phyloP scores from a whole-genome alignment of 92 coral and sea anemone genomes.

The Isaurus tuberculatus region DNA sequence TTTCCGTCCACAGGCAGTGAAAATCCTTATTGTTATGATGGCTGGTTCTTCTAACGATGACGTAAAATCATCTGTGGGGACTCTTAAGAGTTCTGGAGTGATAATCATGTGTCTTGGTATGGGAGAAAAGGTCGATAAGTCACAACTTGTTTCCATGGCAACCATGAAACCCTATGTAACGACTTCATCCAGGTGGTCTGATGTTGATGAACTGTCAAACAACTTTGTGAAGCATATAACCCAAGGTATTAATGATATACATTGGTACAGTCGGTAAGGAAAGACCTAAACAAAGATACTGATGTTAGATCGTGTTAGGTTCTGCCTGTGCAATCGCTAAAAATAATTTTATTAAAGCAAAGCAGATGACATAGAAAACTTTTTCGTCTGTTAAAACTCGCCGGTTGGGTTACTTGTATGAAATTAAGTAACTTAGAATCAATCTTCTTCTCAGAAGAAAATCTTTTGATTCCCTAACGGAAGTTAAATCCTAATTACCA shows the following conservation, averaged over 20 bases:
- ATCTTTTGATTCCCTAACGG: too few species aligned
- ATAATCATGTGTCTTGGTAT: slow-evolving; percentile 59
- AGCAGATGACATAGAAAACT: too few species aligned
- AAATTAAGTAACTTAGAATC: too few species aligned
- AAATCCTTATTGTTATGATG: slow-evolving; percentile 60
- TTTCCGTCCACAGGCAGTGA: slow-evolving; percentile 52
- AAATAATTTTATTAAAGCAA: too few species aligned
- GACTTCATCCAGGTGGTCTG: slow-evolving; percentile 51
- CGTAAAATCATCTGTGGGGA: slow-evolving; percentile 37
- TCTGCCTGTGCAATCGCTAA: too few species aligned
- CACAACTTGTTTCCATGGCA: slow-evolving; percentile 74
- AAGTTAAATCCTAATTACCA: too few species aligned
- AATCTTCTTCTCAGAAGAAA: too few species aligned
- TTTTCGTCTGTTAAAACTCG: too few species aligned
- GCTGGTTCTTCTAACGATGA: slow-evolving; percentile 65
- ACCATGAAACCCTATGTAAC: slow-evolving; percentile 58
- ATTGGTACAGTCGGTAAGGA: too few species aligned
- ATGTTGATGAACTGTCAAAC: slow-evolving; percentile 48
- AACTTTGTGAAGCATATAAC: slow-evolving; percentile 46
- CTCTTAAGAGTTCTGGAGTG: slow-evolving; percentile 50
- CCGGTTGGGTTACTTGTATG: too few species aligned
- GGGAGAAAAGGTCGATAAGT: slow-evolving; percentile 63
- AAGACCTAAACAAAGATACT: too few species aligned
- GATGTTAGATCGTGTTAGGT: too few species aligned
- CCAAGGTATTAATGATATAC: slow-evolving; percentile 18